Conservation (phyloP, 2,797 vertebrate genomes). For the Gobio occitaniae region DNA sequence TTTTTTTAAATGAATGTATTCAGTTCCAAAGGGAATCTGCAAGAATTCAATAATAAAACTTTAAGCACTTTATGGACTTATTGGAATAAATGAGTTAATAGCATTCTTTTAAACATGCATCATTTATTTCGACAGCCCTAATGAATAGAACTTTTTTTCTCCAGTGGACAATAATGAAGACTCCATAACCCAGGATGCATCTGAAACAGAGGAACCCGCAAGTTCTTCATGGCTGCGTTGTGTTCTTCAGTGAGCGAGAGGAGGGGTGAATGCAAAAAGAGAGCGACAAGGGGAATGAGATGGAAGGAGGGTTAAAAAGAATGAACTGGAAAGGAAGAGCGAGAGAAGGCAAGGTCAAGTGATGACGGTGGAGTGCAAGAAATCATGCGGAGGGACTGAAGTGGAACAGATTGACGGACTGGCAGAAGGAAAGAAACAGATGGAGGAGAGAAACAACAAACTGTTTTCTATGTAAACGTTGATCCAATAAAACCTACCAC, state of each 20-base stretch:
- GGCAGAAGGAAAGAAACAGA: constrained; percentile 55
- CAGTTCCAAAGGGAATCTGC: neutral
- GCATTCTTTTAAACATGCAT: neutral
- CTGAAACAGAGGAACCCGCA: constrained; percentile 61
- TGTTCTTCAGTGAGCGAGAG: constrained; percentile 73
- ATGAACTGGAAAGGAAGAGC: constrained; percentile 61
- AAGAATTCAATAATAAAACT: neutral
- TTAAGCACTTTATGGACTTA: neutral
- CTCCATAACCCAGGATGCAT: constrained; percentile 40
- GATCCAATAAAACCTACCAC: constrained; percentile 76
- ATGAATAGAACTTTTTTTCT: neutral
- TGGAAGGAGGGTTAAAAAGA: constrained; percentile 68
- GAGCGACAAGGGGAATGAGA: constrained; percentile 52
- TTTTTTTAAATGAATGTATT: neutral
- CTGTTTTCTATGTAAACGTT: constrained; percentile 77
- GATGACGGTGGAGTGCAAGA: constrained; percentile 53
- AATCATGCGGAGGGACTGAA: constrained; percentile 54
- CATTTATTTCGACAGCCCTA: neutral
- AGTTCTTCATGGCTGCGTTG: constrained; percentile 76
- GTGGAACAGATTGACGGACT: constrained; percentile 66
- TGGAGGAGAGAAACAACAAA: constrained; percentile 63
- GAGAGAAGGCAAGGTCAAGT: constrained; percentile 63
- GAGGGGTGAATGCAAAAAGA: constrained; percentile 45
- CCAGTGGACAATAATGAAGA: constrained; percentile 60
- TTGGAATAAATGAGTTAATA: neutral